Conservation (phyloP, 1,140 invertebrate species). For the Oryzaephilus surinamensis region DNA sequence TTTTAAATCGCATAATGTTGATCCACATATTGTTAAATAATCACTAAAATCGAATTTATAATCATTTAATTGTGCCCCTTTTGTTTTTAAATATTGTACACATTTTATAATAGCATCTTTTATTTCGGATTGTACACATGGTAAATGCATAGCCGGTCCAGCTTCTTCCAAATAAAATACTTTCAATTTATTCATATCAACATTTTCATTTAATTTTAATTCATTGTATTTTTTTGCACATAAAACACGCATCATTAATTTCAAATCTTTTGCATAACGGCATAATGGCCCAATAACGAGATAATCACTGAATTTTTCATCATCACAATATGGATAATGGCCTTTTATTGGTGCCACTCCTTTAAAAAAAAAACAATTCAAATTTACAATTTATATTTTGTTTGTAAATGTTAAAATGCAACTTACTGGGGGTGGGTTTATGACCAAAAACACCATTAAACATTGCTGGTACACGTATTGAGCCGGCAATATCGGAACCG, state of each 20-base stretch:
- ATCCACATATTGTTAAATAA: constrained; percentile 9
- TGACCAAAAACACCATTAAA: constrained; percentile 86
- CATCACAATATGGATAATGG: constrained; percentile 44
- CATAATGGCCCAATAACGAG: constrained; percentile 63
- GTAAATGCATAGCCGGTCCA: constrained; percentile 48
- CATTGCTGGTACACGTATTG: constrained; percentile 71
- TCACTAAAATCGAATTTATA: constrained; percentile 11
- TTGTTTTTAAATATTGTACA: constrained; percentile 49
- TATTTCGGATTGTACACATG: constrained; percentile 54
- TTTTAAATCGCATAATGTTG: constrained; percentile 13
- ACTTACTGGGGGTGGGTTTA: constrained; percentile 60
- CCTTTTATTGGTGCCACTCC: constrained; percentile 45
- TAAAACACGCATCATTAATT: constrained; percentile 51
- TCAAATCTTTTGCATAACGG: constrained; percentile 65
- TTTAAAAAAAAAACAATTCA: constrained; percentile 22
- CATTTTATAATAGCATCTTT: constrained; percentile 53
- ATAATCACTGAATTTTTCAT: constrained; percentile 28
- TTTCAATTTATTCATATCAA: constrained; percentile 44
- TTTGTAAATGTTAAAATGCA: constrained; percentile 3
- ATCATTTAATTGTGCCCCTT: constrained; percentile 40
- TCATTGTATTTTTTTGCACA: constrained; percentile 36
- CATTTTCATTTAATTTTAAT: constrained; percentile 33
- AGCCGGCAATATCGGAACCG: constrained; percentile 77
- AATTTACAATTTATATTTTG: background rate
- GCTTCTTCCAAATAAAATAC: constrained; percentile 72